Base-by-base conservation (phyloP, 2,113 vertebrate species). In the Actinemys pallida region DNA sequence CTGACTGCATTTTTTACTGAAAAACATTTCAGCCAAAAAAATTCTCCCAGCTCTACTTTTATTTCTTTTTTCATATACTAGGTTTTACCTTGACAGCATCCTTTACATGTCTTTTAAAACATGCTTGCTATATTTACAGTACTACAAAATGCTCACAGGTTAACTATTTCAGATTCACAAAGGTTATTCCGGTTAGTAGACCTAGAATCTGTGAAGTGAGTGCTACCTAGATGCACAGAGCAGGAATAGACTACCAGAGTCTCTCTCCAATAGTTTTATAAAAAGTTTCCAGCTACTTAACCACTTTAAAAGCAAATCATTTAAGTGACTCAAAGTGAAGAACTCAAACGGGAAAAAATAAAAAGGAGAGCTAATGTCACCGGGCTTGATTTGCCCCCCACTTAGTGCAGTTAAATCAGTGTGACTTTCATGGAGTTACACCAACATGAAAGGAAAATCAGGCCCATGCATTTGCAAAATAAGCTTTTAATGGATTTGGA, bases 131-230 rank as follows among this genome's bases (percentile, higher is more conserved):
- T 35, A 81, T 29, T 42, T 82, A 25, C 35, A 82, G 14, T 31
- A 42, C 9, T 19, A 82, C 76, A 94, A 86, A 82, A 47, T 79
- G 29, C 16, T 4, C 24, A 10, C 5, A 69, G 57, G 53, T 3
- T 17, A 87, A 52, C 89, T 84, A 75, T 54, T 52, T 82, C 72
- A 59, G 50, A 42, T 90, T 52, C 35, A 49, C 22, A 50, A 52
- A 52, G 8, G 25, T 39, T 47, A 69, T 69, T 4, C 35, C 1
- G 0, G 10, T 16, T 6, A 29, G 52, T 29, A 2, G 1, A 80
- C 59, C 27, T 50, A 50, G 78, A 59, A 47, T 62, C 20, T 89
- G 25, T 54, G 54, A 35, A 85, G 54, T 76, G 76, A 92, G 72
- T 92, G 69, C 59, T 87, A 90, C 54, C 31, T 81, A 92, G 75